These are phyloP conservation scores for Schrankia costaestrigalis DNA, from an alignment of 2,888 invertebrate species.

Conservation along the genomic window DNA sequence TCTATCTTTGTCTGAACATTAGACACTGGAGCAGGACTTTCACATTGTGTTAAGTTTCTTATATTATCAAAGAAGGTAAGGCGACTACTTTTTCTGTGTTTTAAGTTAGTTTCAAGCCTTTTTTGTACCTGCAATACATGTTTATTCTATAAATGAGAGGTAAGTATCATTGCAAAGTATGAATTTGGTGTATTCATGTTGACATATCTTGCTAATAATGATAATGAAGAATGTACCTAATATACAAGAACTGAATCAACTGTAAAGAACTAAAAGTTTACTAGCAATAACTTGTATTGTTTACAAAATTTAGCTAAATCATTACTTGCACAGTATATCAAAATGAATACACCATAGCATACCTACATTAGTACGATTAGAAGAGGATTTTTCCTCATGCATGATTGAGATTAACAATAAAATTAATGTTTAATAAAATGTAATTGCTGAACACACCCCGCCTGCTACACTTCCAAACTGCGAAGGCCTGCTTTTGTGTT, in stretches of 20 bases:
- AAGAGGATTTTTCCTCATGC: slow-evolving; percentile 30
- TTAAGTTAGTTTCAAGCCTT: slow-evolving; percentile 49
- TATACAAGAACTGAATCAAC: no score
- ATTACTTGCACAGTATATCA: slow-evolving; percentile 13
- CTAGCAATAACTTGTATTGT: neutral
- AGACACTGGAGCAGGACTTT: slow-evolving; percentile 38
- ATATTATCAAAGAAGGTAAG: slow-evolving; percentile 54
- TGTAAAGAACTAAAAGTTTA: no score
- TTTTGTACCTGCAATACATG: slow-evolving; percentile 53
- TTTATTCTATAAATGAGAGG: slow-evolving; percentile 10
- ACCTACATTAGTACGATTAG: slow-evolving; percentile 15
- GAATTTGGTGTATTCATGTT: slow-evolving; percentile 12
- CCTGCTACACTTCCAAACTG: slow-evolving; percentile 58
- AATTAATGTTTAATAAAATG: slow-evolving; percentile 15
- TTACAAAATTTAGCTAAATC: no score
- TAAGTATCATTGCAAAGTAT: neutral
- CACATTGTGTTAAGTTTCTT: slow-evolving; percentile 45
- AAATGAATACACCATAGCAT: slow-evolving; percentile 15
- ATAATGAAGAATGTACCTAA: no score
- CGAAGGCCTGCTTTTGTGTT: slow-evolving; percentile 59
- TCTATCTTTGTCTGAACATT: slow-evolving; percentile 43
- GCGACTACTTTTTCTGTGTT: slow-evolving; percentile 51
- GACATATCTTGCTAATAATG: slow-evolving; percentile 4
- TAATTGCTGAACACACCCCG: slow-evolving; percentile 47
- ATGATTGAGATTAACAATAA: slow-evolving; percentile 23